phyloP scores from a whole-genome alignment of 1,140 invertebrate species.

The Periplaneta americana region DNA sequence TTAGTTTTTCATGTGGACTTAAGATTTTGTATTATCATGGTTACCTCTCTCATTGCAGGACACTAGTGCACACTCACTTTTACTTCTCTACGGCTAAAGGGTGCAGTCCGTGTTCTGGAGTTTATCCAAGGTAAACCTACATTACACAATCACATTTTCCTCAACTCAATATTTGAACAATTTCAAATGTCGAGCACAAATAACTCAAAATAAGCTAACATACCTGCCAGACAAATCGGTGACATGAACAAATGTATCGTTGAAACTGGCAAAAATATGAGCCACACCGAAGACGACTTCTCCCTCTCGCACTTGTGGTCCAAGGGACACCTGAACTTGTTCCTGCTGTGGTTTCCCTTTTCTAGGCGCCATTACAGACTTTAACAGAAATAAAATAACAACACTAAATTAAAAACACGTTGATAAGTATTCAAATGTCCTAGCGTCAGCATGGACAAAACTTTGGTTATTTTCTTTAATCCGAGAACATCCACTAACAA shows the following conservation, averaged over 20 bases:
- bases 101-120: no score
- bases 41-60: no score
- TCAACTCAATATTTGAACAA: background rate
- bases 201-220: constrained; percentile 20
- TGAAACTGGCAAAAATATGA: constrained; percentile 99
- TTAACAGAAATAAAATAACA: background rate
- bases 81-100: no score
- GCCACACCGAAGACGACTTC: constrained; percentile 98
- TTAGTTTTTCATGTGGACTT: no score
- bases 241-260: constrained; percentile 99
- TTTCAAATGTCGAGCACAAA: background rate
- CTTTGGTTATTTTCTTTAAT: background rate
- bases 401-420: background rate
- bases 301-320: constrained; percentile 94
- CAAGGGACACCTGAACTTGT: constrained; percentile 93
- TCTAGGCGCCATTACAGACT: constrained; percentile 83
- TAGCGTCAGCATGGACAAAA: background rate
- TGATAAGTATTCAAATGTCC: no score
- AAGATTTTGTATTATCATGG: no score
- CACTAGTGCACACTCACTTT: no score
- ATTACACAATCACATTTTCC: no score
- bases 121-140: no score
- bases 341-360: constrained; percentile 96
- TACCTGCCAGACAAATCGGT: constrained; percentile 96
- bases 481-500: background rate